Base-by-base conservation (phyloP, 2,113 vertebrate genomes). In the Phalacrocorax brasilianus region DNA sequence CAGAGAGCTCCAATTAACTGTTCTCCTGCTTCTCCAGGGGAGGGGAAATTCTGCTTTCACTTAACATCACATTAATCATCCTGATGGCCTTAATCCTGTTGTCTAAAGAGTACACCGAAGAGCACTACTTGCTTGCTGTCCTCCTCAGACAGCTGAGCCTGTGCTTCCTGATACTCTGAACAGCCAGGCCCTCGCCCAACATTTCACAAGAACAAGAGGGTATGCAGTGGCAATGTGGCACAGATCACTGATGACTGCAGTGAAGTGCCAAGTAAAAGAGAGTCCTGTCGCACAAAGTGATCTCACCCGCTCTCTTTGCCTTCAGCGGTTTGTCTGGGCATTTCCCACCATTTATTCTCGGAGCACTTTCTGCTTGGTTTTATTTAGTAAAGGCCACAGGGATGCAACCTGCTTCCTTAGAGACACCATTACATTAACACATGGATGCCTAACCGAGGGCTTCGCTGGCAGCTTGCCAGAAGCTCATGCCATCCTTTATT, bases 1-100 rank as follows among this genome's bases (percentile, higher is more conserved):
- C 33, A 89, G 62, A 92, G 72, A 85, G 70, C 62, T 86, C 55
- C 33, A 92, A 78, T 93, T 96, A 93, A 88, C 76, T 88, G 49
- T 78, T 92, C 80, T 91, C 67, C 62, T 85, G 66, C 65, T 91
- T 92, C 81, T 87, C 58, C 72, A 68, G 12, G 15, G 92, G 66
- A 91, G 42, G 52, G 27, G 86, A 92, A 90, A 71, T 84, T 82
- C 92, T 97, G 93, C 71, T 96, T 96, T 97, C 91, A 88, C 42
- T 97, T 96, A 96, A 83, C 44, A 87, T 81, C 55, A 26, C 73
- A 94, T 97, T 88, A 91, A 94, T 96, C 93, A 96, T 77, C 35
- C 63, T 77, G 92, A 95, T 61, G 68, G 81, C 71, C 62, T 85
- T 94, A 93, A 75, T 95, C 55, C 88, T 93, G 33, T 18, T 83